Base-by-base conservation (phyloP, 2,797 vertebrate genomes). In the Gallinago stenura region DNA sequence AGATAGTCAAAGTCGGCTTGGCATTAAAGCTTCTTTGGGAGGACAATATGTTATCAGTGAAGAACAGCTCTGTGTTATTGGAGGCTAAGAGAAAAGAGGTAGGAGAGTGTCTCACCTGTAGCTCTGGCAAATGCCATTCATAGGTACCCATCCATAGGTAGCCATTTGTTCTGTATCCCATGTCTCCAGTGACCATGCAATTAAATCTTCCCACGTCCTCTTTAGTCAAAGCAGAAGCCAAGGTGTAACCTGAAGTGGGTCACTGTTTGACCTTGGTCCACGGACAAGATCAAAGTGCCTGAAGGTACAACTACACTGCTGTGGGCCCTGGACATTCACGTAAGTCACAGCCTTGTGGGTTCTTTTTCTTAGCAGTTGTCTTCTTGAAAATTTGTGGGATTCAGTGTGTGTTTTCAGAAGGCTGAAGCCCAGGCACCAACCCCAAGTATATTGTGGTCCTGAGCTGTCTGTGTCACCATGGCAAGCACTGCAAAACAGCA, bases 351-450 rank as follows among this genome's bases (percentile, higher is more conserved):
- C 5, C 26, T 41, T 33, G 2, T 3, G 20, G 3, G 3, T 2
- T 0, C 1, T 45, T 62, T 54, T 4, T 10, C 28, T 4, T 4
- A 30, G 46, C 3, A 7, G 10, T n/a, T 54, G 22, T 61, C 7
- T 61, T 51, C 41, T 61, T 46, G 66, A 53, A 56, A 46, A 57
- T 25, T 46, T 37, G 15, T 8, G 35, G 28, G 9, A 45, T 85
- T 68, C 68, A 28, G 12, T 12, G 37, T 37, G 10, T 70, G 17
- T 39, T 81, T 66, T 58, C 73, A 20, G 7, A 81, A 50, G 46
- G 45, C 31, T 81, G 75, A 57, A 79, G 43, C 15, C 46, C 20
- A 33, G 68, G 37, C 70, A 51, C 26, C 13, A n/a, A 61, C 35
- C 50, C 45, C n/a, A 43, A 19, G 6, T 35, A 7, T 24, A 18